Evolutionary conservation across 1,140 invertebrate species (phyloP).

Genomic region (Platyscapa corneri): DNA sequence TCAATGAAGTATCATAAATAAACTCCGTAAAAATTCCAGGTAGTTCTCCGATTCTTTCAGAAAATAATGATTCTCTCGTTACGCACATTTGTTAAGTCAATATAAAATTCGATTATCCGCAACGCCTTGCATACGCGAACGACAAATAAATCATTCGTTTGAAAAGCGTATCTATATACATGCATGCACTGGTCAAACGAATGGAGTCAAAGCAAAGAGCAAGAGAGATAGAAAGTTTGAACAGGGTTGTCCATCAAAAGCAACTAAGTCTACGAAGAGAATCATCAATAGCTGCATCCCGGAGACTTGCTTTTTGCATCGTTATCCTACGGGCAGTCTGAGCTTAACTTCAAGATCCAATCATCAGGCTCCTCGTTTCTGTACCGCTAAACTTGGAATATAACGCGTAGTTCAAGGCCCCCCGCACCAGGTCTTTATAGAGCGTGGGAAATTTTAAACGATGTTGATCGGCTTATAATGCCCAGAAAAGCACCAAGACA

Average conservation of each 20-base stretch:
- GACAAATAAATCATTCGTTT: not conserved
- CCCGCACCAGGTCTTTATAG: not conserved
- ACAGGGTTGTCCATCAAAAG: constrained; percentile 9
- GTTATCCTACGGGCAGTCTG: not conserved
- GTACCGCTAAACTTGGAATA: constrained; percentile 8
- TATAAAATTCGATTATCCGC: not conserved
- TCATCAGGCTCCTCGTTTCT: not conserved
- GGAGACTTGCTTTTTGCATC: too few relatives aligned
- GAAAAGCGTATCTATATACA: not conserved
- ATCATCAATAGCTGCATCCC: not conserved
- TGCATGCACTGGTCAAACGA: not conserved
- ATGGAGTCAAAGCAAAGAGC: not conserved
- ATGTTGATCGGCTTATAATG: constrained; percentile 17
- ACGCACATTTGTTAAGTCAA: not conserved
- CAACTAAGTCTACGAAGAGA: not conserved
- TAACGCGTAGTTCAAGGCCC: not conserved
- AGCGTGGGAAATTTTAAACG: constrained; percentile 4
- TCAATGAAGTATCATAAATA: not conserved
- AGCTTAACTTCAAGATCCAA: constrained; percentile 1
- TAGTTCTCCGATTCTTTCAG: not conserved
- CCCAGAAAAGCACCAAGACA: too few relatives aligned
- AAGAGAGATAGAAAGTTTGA: not conserved
- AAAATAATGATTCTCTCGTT: not conserved
- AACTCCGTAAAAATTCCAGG: not conserved
- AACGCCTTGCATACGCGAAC: not conserved